A percentile compares a stretch with the other conserved stretches of the same genome.
These are phyloP conservation scores for Glaucopsyche alexis DNA, from an alignment of 2,888 invertebrate species.

Conservation along the genomic window DNA sequence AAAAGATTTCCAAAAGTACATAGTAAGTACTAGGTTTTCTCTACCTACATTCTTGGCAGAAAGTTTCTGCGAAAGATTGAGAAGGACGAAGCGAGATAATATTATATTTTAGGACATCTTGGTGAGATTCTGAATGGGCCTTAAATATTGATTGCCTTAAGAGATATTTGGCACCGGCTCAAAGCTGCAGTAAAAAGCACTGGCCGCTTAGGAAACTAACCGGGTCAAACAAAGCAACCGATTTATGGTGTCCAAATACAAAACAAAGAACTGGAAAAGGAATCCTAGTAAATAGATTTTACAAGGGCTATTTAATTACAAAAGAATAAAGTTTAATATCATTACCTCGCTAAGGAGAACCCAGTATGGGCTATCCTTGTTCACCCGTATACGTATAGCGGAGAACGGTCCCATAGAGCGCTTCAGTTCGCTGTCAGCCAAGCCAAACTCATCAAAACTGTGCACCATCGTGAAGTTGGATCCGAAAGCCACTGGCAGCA, in stretches of 20 bases:
- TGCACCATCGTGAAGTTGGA: conserved; percentile 86
- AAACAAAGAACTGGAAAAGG: neutral
- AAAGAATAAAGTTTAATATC: neutral
- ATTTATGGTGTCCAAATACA: neutral
- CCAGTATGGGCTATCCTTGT: conserved; percentile 92
- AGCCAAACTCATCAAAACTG: conserved; percentile 88
- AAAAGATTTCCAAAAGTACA: no score
- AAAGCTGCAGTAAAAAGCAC: conserved; percentile 1
- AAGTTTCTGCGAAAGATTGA: no score
- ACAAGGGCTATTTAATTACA: no score
- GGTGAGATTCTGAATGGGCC: neutral
- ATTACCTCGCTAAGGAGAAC: conserved; percentile 94
- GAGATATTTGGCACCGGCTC: conserved; percentile 4
- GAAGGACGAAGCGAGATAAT: no score
- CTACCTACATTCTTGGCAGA: no score
- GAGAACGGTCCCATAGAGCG: conserved; percentile 84
- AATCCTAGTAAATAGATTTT: neutral
- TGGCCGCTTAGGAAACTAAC: neutral
- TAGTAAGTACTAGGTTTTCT: no score
- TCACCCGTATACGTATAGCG: conserved; percentile 87
- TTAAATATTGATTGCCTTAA: conserved; percentile 1
- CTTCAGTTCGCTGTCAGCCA: conserved; percentile 88
- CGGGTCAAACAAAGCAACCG: neutral
- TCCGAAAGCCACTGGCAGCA: conserved; percentile 78
- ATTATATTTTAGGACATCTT: neutral